Evolutionary conservation across 2,113 vertebrate genomes (phyloP).

Genomic region (Campylomormyrus numenius): DNA sequence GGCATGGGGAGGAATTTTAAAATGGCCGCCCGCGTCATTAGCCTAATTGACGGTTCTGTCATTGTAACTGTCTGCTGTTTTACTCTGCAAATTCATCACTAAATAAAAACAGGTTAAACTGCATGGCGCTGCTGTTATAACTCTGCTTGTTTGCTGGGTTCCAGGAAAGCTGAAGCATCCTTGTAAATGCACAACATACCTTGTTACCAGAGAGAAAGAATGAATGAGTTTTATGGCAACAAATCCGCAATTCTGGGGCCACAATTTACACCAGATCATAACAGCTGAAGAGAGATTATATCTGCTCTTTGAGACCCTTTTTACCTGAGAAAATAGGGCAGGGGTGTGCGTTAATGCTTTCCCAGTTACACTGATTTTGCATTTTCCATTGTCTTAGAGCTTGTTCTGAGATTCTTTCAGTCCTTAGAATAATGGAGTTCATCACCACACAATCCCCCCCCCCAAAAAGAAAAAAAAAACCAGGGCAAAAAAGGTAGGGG

Average conservation of each 20-base stretch:
- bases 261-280: neutral
- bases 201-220: neutral
- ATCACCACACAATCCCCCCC: neutral
- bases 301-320: neutral
- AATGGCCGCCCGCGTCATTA: neutral
- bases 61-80: neutral
- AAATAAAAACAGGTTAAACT: neutral
- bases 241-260: neutral
- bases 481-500: neutral
- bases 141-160: neutral
- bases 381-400: neutral
- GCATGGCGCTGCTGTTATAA: neutral
- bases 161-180: neutral
- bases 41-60: neutral
- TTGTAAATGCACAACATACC: neutral
- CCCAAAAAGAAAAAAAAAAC: no score
- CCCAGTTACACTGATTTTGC: neutral
- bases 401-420: neutral
- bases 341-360: neutral
- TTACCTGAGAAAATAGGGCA: neutral
- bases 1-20: neutral
- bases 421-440: neutral
- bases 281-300: neutral
- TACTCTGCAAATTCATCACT: neutral
- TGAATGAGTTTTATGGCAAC: neutral